phyloP scores from a whole-genome alignment of 2,888 invertebrate genomes.

The Eumacrocentrus americanus region DNA sequence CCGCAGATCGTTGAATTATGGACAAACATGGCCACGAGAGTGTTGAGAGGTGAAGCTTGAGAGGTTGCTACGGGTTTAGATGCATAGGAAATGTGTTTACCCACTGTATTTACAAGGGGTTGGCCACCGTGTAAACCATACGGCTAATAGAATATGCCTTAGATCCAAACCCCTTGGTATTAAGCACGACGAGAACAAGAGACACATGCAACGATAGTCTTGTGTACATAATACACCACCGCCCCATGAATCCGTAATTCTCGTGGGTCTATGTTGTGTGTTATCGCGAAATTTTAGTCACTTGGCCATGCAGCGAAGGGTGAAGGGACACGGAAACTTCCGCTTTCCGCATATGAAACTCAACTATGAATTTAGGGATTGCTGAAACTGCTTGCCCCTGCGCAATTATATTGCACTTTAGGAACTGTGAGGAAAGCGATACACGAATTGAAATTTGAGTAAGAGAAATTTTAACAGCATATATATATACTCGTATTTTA shows the following conservation, averaged over 20 bases:
- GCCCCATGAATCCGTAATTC: background rate
- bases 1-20: background rate
- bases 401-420: background rate
- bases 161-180: conserved; percentile 17
- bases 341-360: background rate
- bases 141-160: conserved; percentile 49
- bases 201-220: background rate
- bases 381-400: background rate
- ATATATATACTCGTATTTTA: background rate
- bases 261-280: background rate
- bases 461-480: background rate
- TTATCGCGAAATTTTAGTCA: background rate
- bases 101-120: conserved; percentile 6
- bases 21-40: background rate
- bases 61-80: background rate
- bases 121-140: conserved; percentile 38
- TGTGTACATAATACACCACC: no score
- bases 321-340: background rate
- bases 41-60: background rate
- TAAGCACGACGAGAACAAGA: background rate
- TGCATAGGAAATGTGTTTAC: conserved; percentile 10
- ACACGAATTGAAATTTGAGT: background rate
- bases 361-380: no score
- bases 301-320: background rate
- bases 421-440: background rate